Evolutionary conservation across 92 coral and sea anemone species (phyloP), one percentile per base, ranked within the genome.

Genomic region (Bergia sp.): DNA sequence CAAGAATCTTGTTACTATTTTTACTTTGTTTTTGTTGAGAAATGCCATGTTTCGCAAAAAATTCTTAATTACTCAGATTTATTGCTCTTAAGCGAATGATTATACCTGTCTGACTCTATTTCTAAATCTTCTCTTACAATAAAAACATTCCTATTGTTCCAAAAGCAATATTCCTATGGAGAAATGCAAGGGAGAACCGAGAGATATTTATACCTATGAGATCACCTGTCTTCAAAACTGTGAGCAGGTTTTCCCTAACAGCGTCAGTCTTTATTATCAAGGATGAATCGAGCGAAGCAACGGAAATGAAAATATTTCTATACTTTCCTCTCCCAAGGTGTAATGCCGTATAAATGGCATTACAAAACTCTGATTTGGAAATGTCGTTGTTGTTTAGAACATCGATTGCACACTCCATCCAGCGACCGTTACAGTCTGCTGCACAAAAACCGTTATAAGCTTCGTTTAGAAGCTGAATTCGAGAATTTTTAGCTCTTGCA

Each of bases 151-250:
- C 7, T 49, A 76, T 38, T 76, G 4, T 76, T 21, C 49, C 80
- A 4, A 76, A 76, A 76, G 3, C 80, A 39, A 39, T 39, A 38
- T 11, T 76, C 4, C 5, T 76, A 76, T 76, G 80, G 80, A 76
- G 80, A 76, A 76, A 76, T 76, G 80, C 80, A 76, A 76, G 49
- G 80, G 80, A 76, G 80, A 76, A 76, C 47, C 80, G 80, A 76
- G 50, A 76, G 53, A 76, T 76, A 40, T n/a, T 12, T 76, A 10
- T 76, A 40, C 80, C 38, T 11, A 40, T 76, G 80, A 39, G 80
- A 76, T 76, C 80, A 76, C 18, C 6, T 76, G 80, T 75, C 79
- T 75, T 75, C 79, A 75, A 75, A 75, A 37, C 79, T 7, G 79
- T 75, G 45, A 75, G 45, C 79, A 75, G 44, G 79, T 75, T 75